Evolutionary conservation across 2,113 vertebrate species (phyloP), one percentile per base, ranked within the genome.

Genomic region (Nycticorax nycticorax): DNA sequence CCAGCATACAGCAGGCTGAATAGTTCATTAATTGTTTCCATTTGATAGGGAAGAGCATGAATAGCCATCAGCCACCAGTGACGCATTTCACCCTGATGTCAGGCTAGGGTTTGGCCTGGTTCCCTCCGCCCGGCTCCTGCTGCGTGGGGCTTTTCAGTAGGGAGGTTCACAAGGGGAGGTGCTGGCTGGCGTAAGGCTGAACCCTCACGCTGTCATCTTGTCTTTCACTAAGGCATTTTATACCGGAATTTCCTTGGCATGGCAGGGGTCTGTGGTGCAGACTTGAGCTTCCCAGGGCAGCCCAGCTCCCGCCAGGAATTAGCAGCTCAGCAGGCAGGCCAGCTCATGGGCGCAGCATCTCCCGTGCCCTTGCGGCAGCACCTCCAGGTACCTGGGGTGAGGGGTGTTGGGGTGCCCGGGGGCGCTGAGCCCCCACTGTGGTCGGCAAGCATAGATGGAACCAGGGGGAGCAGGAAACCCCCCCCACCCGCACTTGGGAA

Each of bases 11-110:
- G 72, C 85, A 23, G 95, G 67, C 88, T 64, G 37, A 50, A 71
- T 92, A 88, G 50, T 64, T 93, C 89, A 79, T 62, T 93, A 88
- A 93, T 93, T 92, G 86, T 26, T 96, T 92, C 89, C 94, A 89
- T 91, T 10, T 43, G 67, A 8, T 41, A 12, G 92, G 89, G 87
- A 59, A 45, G 74, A 28, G 94, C 83, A 3, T 7, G 74, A 43
- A 0, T 8, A 66, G 80, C 86, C 81, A 59, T 12, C 80, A 45
- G 73, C 35, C 84, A 35, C n/a, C 72, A 7, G 77, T 66, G 94
- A 85, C 39, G 62, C 73, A 2, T 8, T 79, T 68, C 6, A 13
- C 56, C 35, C 84, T 15, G 19, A 2, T n/a, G 33, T 3, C 14
- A 14, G 67, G 63, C 57, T 6, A 2, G 23, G 0, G 37, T 5